Evolutionary conservation across 2,797 vertebrate species (phyloP), one percentile per base, ranked within the genome.

Genomic region (Darevskia mixta): DNA sequence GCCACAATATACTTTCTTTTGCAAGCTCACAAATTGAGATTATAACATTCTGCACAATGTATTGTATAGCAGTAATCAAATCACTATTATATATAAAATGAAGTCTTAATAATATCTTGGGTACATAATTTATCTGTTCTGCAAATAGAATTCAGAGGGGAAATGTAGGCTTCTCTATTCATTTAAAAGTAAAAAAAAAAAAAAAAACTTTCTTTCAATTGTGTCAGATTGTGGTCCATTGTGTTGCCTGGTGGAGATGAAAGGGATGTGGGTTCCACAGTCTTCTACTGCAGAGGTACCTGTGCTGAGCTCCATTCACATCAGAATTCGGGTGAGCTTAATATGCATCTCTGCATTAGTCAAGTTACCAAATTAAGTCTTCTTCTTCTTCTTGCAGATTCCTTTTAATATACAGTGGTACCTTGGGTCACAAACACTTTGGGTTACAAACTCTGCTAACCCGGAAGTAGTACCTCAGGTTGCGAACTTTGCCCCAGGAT

Each of bases 21-120:
- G 91, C 85, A 85, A 15, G 91, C 89, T 92, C 89, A 72, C 89
- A 95, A 92, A 93, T 91, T 94, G 87, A 91, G 90, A 93, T 89
- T 92, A 91, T 92, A 94, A 92, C 90, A 90, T 87, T 90, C n/a
- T 79, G 71, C 80, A 86, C 86, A 92, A 83, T 90, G 92, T 92
- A 90, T 86, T 88, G 84, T 76, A 79, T 79, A 85, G 82, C 82
- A 88, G 87, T 93, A 88, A 82, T 94, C 87, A 89, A 92, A 95
- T 93, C 73, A 81, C 77, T 83, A 88, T 93, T 82, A 91, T 88
- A 87, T 89, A 80, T 87, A 91, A 82, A 79, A 88, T 81, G 77
- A 92, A 92, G 75, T 91, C 78, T 83, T 88, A 90, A 79, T 90
- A 92, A 92, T 82, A 79, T 29, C n/a, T 79, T 7, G 61, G 79